Percentiles rank a stretch among this genome's conserved stretches.
phyloP scores from a whole-genome alignment of 2,113 vertebrate genomes.

The Arvicanthis niloticus region DNA sequence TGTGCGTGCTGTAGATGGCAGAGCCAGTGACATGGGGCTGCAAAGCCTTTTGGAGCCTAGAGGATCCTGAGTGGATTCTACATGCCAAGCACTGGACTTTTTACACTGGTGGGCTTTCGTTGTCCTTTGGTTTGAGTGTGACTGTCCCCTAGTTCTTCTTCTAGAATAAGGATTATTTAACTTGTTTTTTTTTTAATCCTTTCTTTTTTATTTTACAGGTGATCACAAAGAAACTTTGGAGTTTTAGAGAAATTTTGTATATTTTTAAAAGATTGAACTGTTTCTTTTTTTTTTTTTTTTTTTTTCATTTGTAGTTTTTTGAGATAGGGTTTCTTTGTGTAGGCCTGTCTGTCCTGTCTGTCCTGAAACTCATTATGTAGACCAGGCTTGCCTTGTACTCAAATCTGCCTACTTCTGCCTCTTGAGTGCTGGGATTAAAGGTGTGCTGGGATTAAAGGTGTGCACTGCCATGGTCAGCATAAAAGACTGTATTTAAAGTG shows the following conservation, averaged over 20 bases:
- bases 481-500: not conserved
- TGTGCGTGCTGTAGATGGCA: not conserved
- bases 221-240: not conserved
- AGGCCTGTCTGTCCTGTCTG: not conserved
- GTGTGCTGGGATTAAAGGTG: not conserved
- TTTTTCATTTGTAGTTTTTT: not conserved
- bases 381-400: not conserved
- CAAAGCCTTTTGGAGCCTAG: not conserved
- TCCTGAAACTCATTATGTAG: not conserved
- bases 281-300: not conserved
- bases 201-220: not conserved
- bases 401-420: not conserved
- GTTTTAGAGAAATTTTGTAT: not conserved
- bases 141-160: not conserved
- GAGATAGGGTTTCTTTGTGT: not conserved
- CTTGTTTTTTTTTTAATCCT: not conserved
- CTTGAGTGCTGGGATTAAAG: not conserved
- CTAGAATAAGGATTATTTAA: not conserved
- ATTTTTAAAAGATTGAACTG: not conserved
- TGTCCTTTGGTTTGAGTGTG: not conserved
- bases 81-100: not conserved
- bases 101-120: not conserved
- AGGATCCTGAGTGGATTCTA: not conserved
- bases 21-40: not conserved
- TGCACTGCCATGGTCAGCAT: not conserved